Base-by-base conservation (phyloP, 2,888 invertebrate species). In the Nasonia oneida region DNA sequence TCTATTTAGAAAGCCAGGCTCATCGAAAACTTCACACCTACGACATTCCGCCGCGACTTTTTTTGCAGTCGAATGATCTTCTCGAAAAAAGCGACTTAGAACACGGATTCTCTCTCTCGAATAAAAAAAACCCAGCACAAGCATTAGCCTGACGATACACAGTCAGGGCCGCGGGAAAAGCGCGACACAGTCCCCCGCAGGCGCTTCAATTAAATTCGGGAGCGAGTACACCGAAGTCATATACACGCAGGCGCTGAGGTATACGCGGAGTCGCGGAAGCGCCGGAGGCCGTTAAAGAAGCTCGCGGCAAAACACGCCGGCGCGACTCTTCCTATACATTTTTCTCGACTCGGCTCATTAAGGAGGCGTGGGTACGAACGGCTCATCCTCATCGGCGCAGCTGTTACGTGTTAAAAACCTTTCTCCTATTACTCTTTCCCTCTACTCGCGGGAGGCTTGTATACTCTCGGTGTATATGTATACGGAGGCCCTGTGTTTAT, bases 281-380 rank as follows among this genome's bases (percentile, higher is more conserved):
- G 37, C 37, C 50, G 42, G 79, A 73, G 50, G 82, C 57, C 53
- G 74, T 74, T 79, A 84, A 78, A 33, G 61, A 74, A 23, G 74
- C 61, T 70, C 50, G 64, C 83, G 79, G 79, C 73, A 50, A 71
- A 61, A 47, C 70, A 70, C 23, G 67, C 33, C 33, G 15, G 57
- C n/a, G 70, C 77, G 71, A 71, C 79, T 47, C 86, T 88, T 88
- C 88, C 87, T 87, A 73, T 42, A 86, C 82, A 86, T 84, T 82
- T 86, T 86, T 87, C 86, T 39, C 47, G 67, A 14, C 73, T 23
- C 75, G 78, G 79, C 84, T 87, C 87, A 88, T 88, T 88, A 88
- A 88, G 61, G 80, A 86, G 86, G 87, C 88, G 88, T 87, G 88
- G 84, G 88, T 87, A 87, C 78, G 64, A 57, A 83, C 71, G 85